Percentiles rank a stretch among this genome's conserved stretches.
phyloP scores from a whole-genome alignment of 2,888 invertebrate species.

The Epinotia brunnichana region DNA sequence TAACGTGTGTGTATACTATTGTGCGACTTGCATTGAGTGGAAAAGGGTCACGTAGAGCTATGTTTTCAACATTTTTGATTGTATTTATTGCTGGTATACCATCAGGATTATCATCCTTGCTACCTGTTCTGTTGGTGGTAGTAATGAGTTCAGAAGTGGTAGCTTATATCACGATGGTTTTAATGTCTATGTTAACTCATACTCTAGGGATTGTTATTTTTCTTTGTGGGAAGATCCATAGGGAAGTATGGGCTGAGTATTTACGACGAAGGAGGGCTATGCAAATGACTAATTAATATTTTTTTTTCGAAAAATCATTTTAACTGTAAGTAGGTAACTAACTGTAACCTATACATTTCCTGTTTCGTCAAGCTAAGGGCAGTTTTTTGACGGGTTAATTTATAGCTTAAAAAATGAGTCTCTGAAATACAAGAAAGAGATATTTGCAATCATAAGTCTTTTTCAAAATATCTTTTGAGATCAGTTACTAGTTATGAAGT shows the following conservation, averaged over 20 bases:
- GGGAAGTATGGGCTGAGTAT: conserved; percentile 12
- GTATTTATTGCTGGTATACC: conserved; percentile 4
- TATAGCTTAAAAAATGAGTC: too few species aligned
- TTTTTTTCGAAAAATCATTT: too few species aligned
- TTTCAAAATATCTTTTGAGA: too few species aligned
- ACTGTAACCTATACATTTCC: too few species aligned
- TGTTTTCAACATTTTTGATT: background rate
- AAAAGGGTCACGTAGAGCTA: background rate
- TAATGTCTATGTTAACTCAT: conserved; percentile 8
- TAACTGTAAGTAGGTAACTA: too few species aligned
- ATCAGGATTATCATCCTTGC: conserved; percentile 1
- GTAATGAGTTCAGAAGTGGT: background rate
- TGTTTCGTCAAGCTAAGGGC: too few species aligned
- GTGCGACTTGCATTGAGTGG: background rate
- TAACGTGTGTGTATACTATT: background rate
- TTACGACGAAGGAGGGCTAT: background rate
- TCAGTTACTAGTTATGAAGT: too few species aligned
- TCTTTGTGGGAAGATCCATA: background rate
- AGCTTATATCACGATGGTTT: background rate
- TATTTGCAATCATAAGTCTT: too few species aligned
- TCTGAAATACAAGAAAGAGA: too few species aligned
- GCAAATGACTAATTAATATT: background rate
- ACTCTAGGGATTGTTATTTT: background rate
- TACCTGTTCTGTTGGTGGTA: background rate
- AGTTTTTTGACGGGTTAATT: too few species aligned